Percentiles rank a stretch among this genome's conserved stretches.
Conservation (phyloP, 2,888 invertebrate species). For the Lottia gigantea region DNA sequence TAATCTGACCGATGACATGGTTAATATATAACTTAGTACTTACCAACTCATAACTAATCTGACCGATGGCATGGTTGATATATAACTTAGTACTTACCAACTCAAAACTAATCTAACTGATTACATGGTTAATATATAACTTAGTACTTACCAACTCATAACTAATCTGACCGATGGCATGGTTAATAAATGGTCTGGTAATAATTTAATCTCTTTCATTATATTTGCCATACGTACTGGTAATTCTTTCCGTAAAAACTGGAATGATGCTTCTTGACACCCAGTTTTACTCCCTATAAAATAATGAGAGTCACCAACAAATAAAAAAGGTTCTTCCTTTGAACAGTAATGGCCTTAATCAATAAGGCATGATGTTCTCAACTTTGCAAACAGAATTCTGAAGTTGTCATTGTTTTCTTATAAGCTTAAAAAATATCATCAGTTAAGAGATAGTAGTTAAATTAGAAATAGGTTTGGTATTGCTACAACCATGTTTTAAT, state of each 20-base stretch:
- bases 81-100: slow-evolving; percentile 80
- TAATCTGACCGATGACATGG: slow-evolving; percentile 78
- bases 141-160: slow-evolving; percentile 79
- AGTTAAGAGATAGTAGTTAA: too few species aligned
- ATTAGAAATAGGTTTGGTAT: too few species aligned
- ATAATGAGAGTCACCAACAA: neutral
- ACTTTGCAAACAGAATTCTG: too few species aligned
- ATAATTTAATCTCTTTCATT: slow-evolving; percentile 97
- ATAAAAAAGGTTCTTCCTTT: too few species aligned
- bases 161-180: slow-evolving; percentile 95
- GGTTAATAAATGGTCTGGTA: slow-evolving; percentile 90
- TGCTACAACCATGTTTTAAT: too few species aligned
- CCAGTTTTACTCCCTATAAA: slow-evolving; percentile 56
- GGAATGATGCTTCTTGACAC: slow-evolving; percentile 83
- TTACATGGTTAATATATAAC: slow-evolving; percentile 90
- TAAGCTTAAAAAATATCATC: too few species aligned
- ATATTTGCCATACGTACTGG: slow-evolving; percentile 99
- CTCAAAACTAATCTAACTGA: slow-evolving; percentile 91
- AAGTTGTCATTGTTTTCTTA: too few species aligned
- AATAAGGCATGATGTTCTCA: too few species aligned
- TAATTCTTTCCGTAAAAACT: slow-evolving; percentile 94
- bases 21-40: slow-evolving; percentile 87
- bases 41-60: slow-evolving; percentile 82
- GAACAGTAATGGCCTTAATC: too few species aligned
- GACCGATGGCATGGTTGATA: slow-evolving; percentile 93